Conservation (phyloP, 2,888 invertebrate genomes). For the Peribatodes rhomboidaria region DNA sequence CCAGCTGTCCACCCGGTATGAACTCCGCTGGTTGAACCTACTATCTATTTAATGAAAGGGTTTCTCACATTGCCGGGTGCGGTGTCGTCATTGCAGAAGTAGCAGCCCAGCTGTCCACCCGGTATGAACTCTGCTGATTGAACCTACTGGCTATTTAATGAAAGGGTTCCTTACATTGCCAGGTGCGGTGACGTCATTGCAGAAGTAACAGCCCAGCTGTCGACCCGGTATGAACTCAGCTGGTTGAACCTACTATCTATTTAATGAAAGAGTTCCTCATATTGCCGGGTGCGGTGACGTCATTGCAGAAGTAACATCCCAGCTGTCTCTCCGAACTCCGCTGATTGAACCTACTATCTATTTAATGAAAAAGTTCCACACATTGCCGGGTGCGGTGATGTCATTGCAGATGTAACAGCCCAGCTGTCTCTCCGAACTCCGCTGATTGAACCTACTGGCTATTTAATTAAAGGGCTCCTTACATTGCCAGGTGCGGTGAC, state of each 20-base stretch:
- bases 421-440: no score
- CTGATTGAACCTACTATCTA: no score
- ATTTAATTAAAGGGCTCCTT: background rate
- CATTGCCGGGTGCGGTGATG: constrained; percentile 97
- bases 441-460: no score
- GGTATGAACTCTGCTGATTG: constrained; percentile 72
- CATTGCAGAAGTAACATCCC: constrained; percentile 99
- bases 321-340: no score
- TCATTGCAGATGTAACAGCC: constrained; percentile 99
- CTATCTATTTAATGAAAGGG: no score
- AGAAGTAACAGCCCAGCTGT: constrained; percentile 98
- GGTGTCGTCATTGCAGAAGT: constrained; percentile 99
- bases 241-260: no score
- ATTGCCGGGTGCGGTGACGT: constrained; percentile 98
- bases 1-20: no score
- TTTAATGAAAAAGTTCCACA: background rate
- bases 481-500: no score
- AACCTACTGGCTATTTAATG: no score
- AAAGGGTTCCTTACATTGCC: constrained; percentile 82
- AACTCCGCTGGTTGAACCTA: no score
- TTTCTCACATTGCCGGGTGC: constrained; percentile 96
- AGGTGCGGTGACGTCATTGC: constrained; percentile 99
- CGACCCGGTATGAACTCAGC: constrained; percentile 87
- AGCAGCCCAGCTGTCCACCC: constrained; percentile 96
- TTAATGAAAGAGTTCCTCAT: background rate